Evolutionary conservation across 2,888 invertebrate genomes (phyloP).

Genomic region (Calameuta idolon): DNA sequence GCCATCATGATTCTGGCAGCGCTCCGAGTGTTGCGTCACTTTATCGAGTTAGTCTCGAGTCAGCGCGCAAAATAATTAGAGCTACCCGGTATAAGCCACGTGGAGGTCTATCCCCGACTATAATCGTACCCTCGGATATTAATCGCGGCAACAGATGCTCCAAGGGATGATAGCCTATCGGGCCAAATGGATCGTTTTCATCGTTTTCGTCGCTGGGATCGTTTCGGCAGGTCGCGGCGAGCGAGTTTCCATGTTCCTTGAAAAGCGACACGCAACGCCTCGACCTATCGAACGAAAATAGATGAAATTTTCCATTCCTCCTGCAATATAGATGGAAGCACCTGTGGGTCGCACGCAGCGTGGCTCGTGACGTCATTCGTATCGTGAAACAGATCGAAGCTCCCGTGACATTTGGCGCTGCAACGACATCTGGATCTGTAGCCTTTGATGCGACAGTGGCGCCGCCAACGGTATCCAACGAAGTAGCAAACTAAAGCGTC

Average conservation of each 20-base stretch:
- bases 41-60: slow-evolving; percentile 54
- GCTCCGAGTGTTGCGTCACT: slow-evolving; percentile 36
- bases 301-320: not conserved
- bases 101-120: slow-evolving; percentile 19
- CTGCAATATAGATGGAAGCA: not conserved
- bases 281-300: not conserved
- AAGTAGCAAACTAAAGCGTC: not conserved
- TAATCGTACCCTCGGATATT: slow-evolving; percentile 19
- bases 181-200: slow-evolving; percentile 5
- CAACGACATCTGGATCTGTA: not conserved
- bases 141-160: slow-evolving; percentile 24
- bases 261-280: not conserved
- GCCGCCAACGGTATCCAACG: not conserved
- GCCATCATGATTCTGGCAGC: slow-evolving; percentile 41
- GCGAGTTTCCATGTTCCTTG: not conserved
- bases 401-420: not conserved
- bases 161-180: slow-evolving; percentile 9
- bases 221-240: not conserved
- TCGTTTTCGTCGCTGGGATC: not conserved
- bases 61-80: slow-evolving; percentile 58
- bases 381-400: not conserved
- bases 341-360: not conserved
- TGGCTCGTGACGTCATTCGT: not conserved
- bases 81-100: slow-evolving; percentile 25
- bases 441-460: not conserved